A percentile compares a stretch with the other conserved stretches of the same genome.
Conservation (phyloP, 2,797 vertebrate genomes). For the Sebastes paucispinis region DNA sequence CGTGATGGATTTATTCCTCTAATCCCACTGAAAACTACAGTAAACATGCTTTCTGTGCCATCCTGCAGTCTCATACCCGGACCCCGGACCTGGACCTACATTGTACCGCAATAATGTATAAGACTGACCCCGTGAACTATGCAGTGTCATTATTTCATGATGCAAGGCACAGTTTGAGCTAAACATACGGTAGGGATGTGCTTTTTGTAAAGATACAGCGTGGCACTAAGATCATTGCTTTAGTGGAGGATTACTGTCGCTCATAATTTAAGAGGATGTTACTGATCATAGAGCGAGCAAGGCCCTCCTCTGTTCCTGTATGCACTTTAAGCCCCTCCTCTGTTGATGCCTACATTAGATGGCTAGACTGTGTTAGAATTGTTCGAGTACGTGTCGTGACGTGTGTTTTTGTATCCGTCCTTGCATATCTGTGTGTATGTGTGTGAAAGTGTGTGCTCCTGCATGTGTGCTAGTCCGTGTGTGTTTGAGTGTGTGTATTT, state of each 20-base stretch:
- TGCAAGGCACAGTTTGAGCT: constrained; percentile 84
- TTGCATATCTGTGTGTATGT: constrained; percentile 39
- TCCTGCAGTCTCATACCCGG: constrained; percentile 17
- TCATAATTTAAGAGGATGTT: constrained; percentile 56
- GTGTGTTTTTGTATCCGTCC: constrained; percentile 61
- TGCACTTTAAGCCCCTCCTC: constrained; percentile 82
- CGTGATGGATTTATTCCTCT: constrained; percentile 43
- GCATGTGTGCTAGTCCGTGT: constrained; percentile 28
- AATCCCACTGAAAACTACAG: constrained; percentile 18
- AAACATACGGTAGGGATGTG: constrained; percentile 51
- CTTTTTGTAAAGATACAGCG: constrained; percentile 55
- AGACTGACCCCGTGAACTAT: constrained; percentile 91
- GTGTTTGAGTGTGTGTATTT: constrained; percentile 11
- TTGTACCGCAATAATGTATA: constrained; percentile 94
- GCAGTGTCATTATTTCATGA: constrained; percentile 91
- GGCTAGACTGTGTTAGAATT: constrained; percentile 88
- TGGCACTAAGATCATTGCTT: constrained; percentile 65
- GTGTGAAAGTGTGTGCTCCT: constrained; percentile 18
- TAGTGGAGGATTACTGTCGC: constrained; percentile 53
- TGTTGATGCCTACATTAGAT: constrained; percentile 85
- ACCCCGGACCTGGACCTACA: constrained; percentile 63
- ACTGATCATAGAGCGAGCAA: constrained; percentile 50
- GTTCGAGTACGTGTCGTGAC: constrained; percentile 84
- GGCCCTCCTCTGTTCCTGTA: constrained; percentile 75
- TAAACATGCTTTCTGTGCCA: constrained; percentile 28